Percentiles rank a stretch among this genome's conserved stretches.
Conservation (phyloP, 2,797 vertebrate genomes). For the Pantherophis alleghaniensis region DNA sequence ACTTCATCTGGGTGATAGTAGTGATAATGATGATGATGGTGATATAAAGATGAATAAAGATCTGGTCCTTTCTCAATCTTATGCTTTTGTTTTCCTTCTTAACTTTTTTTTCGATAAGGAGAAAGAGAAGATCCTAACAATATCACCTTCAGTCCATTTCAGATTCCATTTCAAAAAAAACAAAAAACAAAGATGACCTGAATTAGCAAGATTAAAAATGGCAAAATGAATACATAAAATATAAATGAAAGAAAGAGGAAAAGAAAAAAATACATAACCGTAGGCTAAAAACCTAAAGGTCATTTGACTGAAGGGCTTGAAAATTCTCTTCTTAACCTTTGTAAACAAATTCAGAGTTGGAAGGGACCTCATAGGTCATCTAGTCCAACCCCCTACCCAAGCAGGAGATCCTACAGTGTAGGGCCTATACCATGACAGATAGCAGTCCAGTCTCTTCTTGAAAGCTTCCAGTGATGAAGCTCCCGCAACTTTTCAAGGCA, state of each 20-base stretch:
- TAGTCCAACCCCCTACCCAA: no score
- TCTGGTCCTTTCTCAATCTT: not conserved
- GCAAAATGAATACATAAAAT: not conserved
- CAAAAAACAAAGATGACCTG: not conserved
- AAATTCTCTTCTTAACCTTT: not conserved
- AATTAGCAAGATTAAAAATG: not conserved
- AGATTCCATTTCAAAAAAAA: not conserved
- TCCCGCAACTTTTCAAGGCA: no score
- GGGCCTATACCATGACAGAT: no score
- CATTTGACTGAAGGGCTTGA: not conserved
- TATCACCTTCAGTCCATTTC: not conserved
- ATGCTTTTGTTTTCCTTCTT: not conserved
- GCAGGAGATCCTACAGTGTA: no score
- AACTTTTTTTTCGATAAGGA: not conserved
- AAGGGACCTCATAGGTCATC: no score
- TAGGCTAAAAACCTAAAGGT: not conserved
- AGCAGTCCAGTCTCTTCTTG: no score
- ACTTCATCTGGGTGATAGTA: not conserved
- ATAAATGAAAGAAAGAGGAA: not conserved
- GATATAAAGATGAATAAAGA: not conserved
- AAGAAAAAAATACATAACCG: not conserved
- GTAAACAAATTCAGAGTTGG: not conserved
- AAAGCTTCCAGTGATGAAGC: no score
- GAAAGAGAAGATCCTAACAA: not conserved
- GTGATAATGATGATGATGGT: not conserved